Percentiles rank a stretch among this genome's conserved stretches.
phyloP scores from a whole-genome alignment of 2,113 vertebrate species.

The Mixornis gularis region DNA sequence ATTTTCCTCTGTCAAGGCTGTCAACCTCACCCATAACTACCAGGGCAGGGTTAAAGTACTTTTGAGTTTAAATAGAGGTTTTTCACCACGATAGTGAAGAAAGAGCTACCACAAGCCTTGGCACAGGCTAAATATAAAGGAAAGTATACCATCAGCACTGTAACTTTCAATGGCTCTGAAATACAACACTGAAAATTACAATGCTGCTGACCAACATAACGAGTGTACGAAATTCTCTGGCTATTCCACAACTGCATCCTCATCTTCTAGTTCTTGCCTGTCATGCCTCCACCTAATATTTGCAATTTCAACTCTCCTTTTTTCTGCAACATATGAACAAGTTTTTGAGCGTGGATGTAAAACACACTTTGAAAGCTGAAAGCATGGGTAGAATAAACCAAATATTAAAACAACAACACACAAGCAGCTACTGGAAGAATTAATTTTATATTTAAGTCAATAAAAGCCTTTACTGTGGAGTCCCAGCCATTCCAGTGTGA shows the following conservation, averaged over 20 bases:
- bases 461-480: not conserved
- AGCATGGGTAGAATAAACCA: not conserved
- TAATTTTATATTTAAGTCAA: not conserved
- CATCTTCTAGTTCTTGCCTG: not conserved
- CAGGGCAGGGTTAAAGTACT: not conserved
- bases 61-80: not conserved
- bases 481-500: not conserved
- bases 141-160: not conserved
- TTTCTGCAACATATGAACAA: not conserved
- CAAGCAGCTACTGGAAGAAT: not conserved
- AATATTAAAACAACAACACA: not conserved
- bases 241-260: not conserved
- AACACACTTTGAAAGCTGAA: not conserved
- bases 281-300: not conserved
- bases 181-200: not conserved
- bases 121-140: not conserved
- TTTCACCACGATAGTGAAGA: not conserved
- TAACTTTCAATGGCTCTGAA: not conserved
- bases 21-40: not conserved
- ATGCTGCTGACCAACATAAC: not conserved
- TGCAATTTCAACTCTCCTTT: not conserved
- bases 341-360: not conserved
- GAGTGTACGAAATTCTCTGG: not conserved
- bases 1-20: not conserved
- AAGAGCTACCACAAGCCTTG: not conserved